Base-by-base conservation (phyloP, 2,797 vertebrate species). In the Galago senegalensis region DNA sequence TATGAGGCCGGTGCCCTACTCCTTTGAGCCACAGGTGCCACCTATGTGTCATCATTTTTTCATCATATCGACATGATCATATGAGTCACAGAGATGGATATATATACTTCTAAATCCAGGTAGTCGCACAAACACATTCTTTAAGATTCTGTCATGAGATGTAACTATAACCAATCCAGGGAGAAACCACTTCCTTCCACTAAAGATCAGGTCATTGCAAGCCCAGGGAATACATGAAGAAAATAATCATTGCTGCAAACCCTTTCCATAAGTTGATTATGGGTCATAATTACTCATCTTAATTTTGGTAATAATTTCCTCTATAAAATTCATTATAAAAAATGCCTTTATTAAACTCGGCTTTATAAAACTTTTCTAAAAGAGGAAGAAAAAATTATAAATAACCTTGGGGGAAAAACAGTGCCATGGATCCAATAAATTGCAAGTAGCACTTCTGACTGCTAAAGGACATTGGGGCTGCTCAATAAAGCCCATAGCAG, bases 221-320 rank as follows among this genome's bases (percentile, higher is more conserved):
- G 82, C 87, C 11, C 46, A 58, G 89, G 88, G 61, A 95, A 84
- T 87, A 49, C 69, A 40, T 29, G 60, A 82, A 69, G 91, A 97
- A 95, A 53, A 93, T 83, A 89, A 61, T 95, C 97, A 97, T 27
- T 94, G 53, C 27, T 73, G 20, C 53, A 97, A 96, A 72, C 93
- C 92, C 97, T 96, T 95, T 94, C 77, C 93, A 84, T 89, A 96
- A 98, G 87, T 80, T 96, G 76, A 89, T 97, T 92, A 96, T 21
- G 76, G 46, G 40, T 94, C 77, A 29, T 77, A 97, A 97, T 96
- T 87, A 60, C 49, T 98, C 97, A 94, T 92, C 81, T 97, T 98
- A 94, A 97, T 86, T 88, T 95, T 0, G 46, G 63, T 40, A 97
- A 96, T 98, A 90, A 90, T 91, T 85, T 96, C 69, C 84, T 91